phyloP scores from a whole-genome alignment of 2,113 vertebrate species.

The Meriones unguiculatus region DNA sequence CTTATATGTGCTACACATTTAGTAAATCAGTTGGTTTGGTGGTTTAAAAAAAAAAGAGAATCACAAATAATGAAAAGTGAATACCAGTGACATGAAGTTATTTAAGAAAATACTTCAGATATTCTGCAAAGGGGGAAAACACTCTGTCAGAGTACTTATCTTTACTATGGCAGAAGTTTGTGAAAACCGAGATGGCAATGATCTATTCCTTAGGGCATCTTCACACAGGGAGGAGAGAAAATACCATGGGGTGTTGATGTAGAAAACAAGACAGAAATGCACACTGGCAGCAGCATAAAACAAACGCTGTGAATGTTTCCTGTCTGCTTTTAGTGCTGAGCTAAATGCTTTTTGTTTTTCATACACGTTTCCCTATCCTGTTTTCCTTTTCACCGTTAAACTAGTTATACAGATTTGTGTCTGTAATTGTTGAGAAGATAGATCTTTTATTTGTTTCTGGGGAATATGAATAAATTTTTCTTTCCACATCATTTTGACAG shows the following conservation, averaged over 20 bases:
- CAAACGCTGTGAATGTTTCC: not conserved
- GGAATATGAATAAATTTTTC: not conserved
- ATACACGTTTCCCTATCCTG: rapidly evolving
- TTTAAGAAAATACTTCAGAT: not conserved
- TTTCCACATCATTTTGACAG: not conserved
- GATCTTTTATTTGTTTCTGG: not conserved
- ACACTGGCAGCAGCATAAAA: not conserved
- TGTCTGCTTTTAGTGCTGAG: not conserved
- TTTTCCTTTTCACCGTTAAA: not conserved
- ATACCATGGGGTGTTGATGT: too few relatives aligned
- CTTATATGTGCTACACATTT: not conserved
- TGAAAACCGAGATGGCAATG: not conserved
- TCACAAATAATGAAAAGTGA: not conserved
- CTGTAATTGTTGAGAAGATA: not conserved
- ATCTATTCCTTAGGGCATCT: not conserved
- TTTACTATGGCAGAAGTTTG: not conserved
- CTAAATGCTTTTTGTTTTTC: not conserved
- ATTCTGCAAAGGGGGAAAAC: not conserved
- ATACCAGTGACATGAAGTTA: not conserved
- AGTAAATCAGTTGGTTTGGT: not conserved
- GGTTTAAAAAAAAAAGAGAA: too few relatives aligned
- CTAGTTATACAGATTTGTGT: not conserved
- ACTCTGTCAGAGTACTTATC: not conserved
- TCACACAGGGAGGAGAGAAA: not conserved
- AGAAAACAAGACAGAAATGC: not conserved